Percentiles rank a stretch among this genome's conserved stretches.
These are phyloP conservation scores for Poicephalus gulielmi DNA, from an alignment of 2,113 vertebrate genomes.

Conservation along the genomic window DNA sequence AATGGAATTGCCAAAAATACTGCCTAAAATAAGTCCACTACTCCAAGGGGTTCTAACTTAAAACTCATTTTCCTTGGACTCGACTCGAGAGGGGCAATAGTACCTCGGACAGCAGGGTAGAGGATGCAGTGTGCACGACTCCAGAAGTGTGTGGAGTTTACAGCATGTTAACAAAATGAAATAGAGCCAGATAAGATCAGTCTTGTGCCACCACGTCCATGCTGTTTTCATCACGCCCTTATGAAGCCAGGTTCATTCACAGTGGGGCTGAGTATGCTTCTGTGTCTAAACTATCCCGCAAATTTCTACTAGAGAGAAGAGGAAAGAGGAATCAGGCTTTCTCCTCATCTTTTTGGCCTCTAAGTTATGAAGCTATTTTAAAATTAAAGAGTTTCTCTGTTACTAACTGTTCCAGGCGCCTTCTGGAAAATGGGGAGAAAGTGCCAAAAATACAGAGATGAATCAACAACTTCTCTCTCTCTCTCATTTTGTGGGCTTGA, in stretches of 20 bases:
- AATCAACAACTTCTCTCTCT: slow-evolving; percentile 58
- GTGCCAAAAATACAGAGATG: slow-evolving; percentile 64
- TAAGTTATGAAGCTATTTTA: slow-evolving; percentile 65
- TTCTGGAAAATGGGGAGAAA: slow-evolving; percentile 59
- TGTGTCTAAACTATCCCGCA: neutral
- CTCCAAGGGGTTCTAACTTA: neutral
- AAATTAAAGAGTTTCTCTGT: slow-evolving; percentile 69
- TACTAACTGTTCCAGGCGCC: slow-evolving; percentile 66
- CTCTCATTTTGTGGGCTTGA: slow-evolving; percentile 60
- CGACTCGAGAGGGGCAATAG: neutral
- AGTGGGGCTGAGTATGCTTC: neutral
- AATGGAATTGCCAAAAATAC: neutral
- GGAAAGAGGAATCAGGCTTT: neutral
- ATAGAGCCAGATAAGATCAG: neutral
- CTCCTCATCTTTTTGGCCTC: slow-evolving; percentile 54
- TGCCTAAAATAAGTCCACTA: neutral
- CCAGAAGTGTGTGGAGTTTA: neutral
- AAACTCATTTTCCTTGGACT: neutral
- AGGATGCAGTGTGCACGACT: neutral
- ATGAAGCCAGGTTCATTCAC: neutral
- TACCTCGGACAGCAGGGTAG: neutral
- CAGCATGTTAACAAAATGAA: slow-evolving; percentile 26
- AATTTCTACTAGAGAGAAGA: neutral
- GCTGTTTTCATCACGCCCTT: slow-evolving; percentile 11
- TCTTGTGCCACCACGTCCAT: neutral